Evolutionary conservation across 2,888 invertebrate species (phyloP), one percentile per base, ranked within the genome.

Genomic region (Tenthredo notha): DNA sequence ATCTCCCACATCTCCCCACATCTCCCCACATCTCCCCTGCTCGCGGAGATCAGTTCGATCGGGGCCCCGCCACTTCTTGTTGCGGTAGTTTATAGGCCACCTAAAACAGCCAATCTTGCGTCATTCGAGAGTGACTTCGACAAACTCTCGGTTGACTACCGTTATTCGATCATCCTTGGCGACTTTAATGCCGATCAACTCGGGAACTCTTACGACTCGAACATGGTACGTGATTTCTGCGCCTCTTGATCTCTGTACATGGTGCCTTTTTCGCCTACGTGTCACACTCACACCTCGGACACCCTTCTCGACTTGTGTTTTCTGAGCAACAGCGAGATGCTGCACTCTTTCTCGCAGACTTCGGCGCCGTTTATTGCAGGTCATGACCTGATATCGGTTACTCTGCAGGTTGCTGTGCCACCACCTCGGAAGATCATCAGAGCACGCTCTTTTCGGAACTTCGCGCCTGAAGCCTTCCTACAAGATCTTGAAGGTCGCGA

Each of bases 221-320:
- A 0, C 0, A 72, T n/a, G 15, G 72, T 72, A 5, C 72, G 40
- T 1, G 37, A 37, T 2, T 72, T 72, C 40, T 37, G 72, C n/a
- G 15, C 12, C 21, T 18, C 72, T n/a, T 21, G 21, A 7, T 15
- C 37, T 40, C 72, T 72, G 18, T 40, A n/a, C 3, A 15, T 72
- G 72, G 37, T 72, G 21, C 72, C 43, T 18, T 72, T 40, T n/a
- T 18, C 7, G 21, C n/a, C 72, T 10, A 72, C 72, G 15, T 21
- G 12, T 21, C 72, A 72, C 40, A 72, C 43, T 5, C 72, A 72
- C 72, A 72, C 72, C 21, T 37, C 72, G 1, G 72, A 72, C 21
- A 40, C 72, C 1, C 72, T 72, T 0, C n/a, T 72, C 0, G 72
- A 72, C 10, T 43, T 72, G 5, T 72, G 72, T 4, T 21, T 72